Conservation (phyloP, 1,140 invertebrate genomes). For the Archivesica marissinica region DNA sequence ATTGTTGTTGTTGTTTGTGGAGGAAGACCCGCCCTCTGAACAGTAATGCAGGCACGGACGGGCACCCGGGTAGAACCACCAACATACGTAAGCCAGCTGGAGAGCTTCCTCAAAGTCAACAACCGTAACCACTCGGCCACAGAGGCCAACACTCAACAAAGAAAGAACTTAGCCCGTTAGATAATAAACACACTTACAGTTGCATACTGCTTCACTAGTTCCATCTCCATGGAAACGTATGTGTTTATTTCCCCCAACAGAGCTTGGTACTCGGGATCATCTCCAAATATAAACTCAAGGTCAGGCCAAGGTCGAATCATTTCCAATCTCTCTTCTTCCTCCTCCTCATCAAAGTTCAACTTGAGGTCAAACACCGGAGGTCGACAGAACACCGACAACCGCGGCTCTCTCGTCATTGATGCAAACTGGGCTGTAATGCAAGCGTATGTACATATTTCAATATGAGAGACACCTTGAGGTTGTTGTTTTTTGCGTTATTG, state of each 20-base stretch:
- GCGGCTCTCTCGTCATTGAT: conserved; percentile 80
- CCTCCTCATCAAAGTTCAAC: conserved; percentile 81
- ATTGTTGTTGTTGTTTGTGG: too few relatives aligned
- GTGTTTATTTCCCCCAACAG: conserved; percentile 74
- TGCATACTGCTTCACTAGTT: conserved; percentile 76
- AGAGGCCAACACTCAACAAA: too few relatives aligned
- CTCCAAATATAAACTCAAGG: conserved; percentile 80
- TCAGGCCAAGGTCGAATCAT: conserved; percentile 78
- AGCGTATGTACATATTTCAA: background rate
- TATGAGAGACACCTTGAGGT: too few relatives aligned
- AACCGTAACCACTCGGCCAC: too few relatives aligned
- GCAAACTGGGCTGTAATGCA: conserved; percentile 77
- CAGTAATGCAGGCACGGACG: too few relatives aligned
- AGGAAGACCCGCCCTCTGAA: too few relatives aligned
- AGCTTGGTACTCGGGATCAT: conserved; percentile 80
- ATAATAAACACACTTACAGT: conserved; percentile 66
- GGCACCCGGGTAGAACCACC: too few relatives aligned
- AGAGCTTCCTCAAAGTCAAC: too few relatives aligned
- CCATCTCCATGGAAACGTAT: conserved; percentile 78
- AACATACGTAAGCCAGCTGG: too few relatives aligned
- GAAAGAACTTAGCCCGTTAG: background rate
- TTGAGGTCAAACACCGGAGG: conserved; percentile 80
- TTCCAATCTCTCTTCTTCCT: conserved; percentile 73
- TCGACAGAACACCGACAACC: conserved; percentile 80
- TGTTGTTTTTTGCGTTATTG: too few relatives aligned